Evolutionary conservation across 1,140 invertebrate genomes (phyloP).

Genomic region (Conus betulinus): DNA sequence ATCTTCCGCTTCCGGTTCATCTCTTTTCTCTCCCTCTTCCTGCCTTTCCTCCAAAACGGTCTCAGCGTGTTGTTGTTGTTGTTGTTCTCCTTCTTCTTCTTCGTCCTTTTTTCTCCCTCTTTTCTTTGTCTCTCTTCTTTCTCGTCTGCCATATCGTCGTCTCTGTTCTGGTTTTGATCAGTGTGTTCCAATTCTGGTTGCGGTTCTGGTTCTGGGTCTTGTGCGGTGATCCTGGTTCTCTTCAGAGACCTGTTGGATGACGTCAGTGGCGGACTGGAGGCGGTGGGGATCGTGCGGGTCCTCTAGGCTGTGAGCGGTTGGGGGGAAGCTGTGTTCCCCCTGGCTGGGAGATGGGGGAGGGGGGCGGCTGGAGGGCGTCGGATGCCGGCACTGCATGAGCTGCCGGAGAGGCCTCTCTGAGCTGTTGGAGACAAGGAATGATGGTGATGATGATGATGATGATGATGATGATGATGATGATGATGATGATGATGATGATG

Average conservation of each 20-base stretch:
- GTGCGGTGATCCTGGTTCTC: background rate
- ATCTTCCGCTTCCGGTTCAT: background rate
- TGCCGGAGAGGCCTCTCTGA: background rate
- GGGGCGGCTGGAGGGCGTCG: background rate
- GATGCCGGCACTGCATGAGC: background rate
- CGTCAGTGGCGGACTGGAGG: background rate
- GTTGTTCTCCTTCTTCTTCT: background rate
- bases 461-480: too few relatives aligned
- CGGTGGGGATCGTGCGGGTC: background rate
- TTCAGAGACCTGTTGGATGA: background rate
- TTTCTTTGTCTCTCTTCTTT: too few relatives aligned
- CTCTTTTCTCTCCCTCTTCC: background rate
- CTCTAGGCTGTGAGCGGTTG: background rate
- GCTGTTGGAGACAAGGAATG: background rate
- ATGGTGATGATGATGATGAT: background rate
- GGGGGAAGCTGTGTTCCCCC: background rate
- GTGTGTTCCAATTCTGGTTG: background rate
- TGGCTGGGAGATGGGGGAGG: conserved; percentile 7
- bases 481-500: too few relatives aligned
- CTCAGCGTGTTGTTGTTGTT: background rate
- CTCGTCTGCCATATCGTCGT: too few relatives aligned
- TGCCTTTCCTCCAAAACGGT: too few relatives aligned
- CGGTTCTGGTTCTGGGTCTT: background rate
- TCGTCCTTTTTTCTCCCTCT: background rate
- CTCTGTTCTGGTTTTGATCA: background rate